phyloP scores from a whole-genome alignment of 2,888 invertebrate genomes.

The Pemphredon lugubris region DNA sequence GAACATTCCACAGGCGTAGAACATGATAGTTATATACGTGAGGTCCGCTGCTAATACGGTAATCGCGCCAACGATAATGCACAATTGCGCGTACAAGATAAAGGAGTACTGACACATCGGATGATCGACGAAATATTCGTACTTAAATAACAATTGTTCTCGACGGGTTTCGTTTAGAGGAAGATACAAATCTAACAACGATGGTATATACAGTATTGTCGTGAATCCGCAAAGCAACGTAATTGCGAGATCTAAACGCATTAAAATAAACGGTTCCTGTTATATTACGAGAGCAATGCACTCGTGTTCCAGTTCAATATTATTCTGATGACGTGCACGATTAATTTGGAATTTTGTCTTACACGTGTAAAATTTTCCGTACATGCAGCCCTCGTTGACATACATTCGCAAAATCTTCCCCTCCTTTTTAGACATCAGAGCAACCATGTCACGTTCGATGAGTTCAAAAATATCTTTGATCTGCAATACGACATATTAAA shows the following conservation, averaged over 20 bases:
- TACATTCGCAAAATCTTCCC: neutral
- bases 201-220: too few relatives aligned
- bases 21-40: neutral
- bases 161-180: neutral
- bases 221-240: too few relatives aligned
- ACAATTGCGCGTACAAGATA: neutral
- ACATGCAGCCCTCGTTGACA: neutral
- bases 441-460: neutral
- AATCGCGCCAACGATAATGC: neutral
- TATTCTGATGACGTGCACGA: too few relatives aligned
- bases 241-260: too few relatives aligned
- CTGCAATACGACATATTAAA: constrained; percentile 7
- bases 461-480: neutral
- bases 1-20: constrained; percentile 7
- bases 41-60: neutral
- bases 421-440: neutral
- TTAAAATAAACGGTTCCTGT: too few relatives aligned
- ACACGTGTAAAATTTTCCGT: neutral
- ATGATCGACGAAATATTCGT: constrained; percentile 1
- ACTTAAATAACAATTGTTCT: neutral
- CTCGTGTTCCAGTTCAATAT: too few relatives aligned
- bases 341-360: neutral
- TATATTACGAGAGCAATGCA: too few relatives aligned
- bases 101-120: neutral
- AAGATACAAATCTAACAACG: neutral